Base-by-base conservation (phyloP, 2,797 vertebrate genomes). In the Erethizon dorsatum region DNA sequence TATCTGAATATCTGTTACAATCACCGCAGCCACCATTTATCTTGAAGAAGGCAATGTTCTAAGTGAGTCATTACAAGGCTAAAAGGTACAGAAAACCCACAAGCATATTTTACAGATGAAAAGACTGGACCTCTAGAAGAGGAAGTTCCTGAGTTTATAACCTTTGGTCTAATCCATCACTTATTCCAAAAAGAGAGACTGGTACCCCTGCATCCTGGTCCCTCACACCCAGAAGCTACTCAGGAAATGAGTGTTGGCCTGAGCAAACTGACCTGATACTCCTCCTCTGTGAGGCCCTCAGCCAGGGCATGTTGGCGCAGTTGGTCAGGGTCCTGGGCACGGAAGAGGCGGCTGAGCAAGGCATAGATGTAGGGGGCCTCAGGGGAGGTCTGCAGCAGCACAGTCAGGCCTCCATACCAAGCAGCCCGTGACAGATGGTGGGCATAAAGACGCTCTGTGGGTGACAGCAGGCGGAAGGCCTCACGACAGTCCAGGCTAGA, bases 331-430 rank as follows among this genome's bases (percentile, higher is more conserved):
- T 99, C 97, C 98, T 99, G 99, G 59, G 99, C 98, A 20, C 99
- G 98, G 98, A 99, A 99, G 83, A 99, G 97, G 94, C 98, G 99
- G 98, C 99, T 99, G 95, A 99, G 98, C 95, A 99, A 98, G 65
- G 99, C 98, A 26, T 99, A 99, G 98, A 99, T 99, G 95, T 99
- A 96, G 67, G 99, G 99, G 0, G 99, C 99, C 97, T 99, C 99
- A 0, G 99, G 99, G 1, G 99, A 99, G 0, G 99, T 99, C 98
- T 99, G 99, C 87, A 99, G 98, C 94, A 99, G 97, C 94, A 99
- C 99, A 1, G 98, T 98, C 75, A 99, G 98, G 31, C 99, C 99
- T 6, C 99, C 99, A 0, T 99, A 99, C 99, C 99, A 99, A 83
- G 99, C 98, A 0, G 99, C 99, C 0, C 99, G 98, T 0, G 99